These are phyloP conservation scores for Pachyseris speciosa DNA, from an alignment of 64 coral and sea anemone genomes.

Conservation along the genomic window DNA sequence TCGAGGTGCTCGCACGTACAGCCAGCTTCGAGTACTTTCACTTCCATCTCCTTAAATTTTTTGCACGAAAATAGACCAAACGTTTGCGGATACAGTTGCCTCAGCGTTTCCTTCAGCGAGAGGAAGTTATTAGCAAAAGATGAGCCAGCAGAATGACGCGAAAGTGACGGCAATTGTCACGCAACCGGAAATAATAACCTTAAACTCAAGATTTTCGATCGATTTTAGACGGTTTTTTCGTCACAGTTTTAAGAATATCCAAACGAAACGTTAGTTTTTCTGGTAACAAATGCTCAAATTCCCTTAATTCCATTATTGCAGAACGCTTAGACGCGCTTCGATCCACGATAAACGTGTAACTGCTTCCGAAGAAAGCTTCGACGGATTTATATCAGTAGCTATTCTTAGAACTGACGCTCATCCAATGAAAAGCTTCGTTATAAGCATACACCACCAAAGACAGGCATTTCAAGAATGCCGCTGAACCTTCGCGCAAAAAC, in stretches of 20 bases:
- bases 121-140: neutral
- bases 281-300: neutral
- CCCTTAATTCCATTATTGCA: neutral
- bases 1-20: too few species aligned
- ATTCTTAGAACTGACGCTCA: slow-evolving; percentile 2
- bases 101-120: neutral
- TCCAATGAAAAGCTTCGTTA: slow-evolving; percentile 47
- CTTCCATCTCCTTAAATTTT: too few species aligned
- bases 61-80: neutral
- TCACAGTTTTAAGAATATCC: neutral
- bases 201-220: neutral
- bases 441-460: neutral
- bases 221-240: neutral
- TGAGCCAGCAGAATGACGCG: neutral
- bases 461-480: slow-evolving; percentile 16
- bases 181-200: slow-evolving; percentile 19
- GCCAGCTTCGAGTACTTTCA: too few species aligned
- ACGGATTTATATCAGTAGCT: slow-evolving; percentile 18
- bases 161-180: neutral
- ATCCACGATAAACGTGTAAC: neutral
- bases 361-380: neutral
- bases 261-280: neutral
- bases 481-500: neutral
- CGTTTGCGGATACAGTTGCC: neutral
- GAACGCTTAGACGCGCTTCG: neutral